Evolutionary conservation across 2,888 invertebrate species (phyloP).

Genomic region (Drosophila buzzatii): DNA sequence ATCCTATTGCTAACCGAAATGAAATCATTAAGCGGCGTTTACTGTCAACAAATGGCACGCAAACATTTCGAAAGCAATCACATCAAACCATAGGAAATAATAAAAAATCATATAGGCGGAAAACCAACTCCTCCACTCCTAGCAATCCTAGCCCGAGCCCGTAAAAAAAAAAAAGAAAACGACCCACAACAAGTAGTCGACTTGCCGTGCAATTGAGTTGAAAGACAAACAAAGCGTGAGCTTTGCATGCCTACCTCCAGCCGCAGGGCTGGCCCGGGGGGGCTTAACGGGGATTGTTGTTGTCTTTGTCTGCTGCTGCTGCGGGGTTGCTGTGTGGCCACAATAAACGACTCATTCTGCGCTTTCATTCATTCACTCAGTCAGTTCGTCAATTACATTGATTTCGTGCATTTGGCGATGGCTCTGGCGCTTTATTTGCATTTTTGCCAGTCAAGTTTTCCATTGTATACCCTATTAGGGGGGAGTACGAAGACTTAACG

Average conservation of each 20-base stretch:
- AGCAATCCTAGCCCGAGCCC: not conserved
- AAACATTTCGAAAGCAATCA: constrained; percentile 75
- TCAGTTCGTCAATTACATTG: constrained; percentile 78
- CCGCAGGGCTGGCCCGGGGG: constrained; percentile 1
- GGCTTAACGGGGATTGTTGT: constrained; percentile 16
- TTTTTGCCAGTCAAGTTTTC: constrained; percentile 57
- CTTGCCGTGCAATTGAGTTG: constrained; percentile 77
- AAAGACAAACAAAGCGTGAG: constrained; percentile 74
- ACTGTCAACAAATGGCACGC: constrained; percentile 79
- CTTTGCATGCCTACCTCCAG: constrained; percentile 55
- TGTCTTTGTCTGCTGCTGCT: constrained; percentile 40
- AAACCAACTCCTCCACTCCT: constrained; percentile 31
- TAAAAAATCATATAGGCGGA: constrained; percentile 65
- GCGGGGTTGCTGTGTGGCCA: constrained; percentile 47
- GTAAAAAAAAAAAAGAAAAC: not conserved
- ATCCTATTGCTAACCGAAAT: constrained; percentile 66
- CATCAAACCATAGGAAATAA: constrained; percentile 62
- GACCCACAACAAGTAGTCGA: constrained; percentile 54
- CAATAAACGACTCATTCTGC: constrained; percentile 51
- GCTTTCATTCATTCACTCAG: constrained; percentile 60
- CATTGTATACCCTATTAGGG: constrained; percentile 26
- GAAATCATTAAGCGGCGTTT: constrained; percentile 78
- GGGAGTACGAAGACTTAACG: not conserved
- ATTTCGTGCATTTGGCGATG: constrained; percentile 57
- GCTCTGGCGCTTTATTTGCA: constrained; percentile 61